These are phyloP conservation scores for Ashinkailepas kermadecensis DNA, from an alignment of 2,888 invertebrate species.

Conservation along the genomic window DNA sequence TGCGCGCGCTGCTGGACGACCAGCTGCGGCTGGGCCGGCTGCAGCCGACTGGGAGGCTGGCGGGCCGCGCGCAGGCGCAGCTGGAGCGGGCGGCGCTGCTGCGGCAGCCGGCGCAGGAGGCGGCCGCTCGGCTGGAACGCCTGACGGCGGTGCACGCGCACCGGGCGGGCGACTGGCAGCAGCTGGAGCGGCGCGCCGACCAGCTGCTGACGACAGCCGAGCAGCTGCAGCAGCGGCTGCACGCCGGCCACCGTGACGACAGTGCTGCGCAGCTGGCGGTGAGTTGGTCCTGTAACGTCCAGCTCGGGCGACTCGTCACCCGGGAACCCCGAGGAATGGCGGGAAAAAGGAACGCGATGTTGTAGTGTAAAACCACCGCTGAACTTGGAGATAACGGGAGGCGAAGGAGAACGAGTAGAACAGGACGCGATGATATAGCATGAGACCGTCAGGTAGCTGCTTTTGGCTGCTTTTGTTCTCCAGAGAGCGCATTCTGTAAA, in stretches of 20 bases:
- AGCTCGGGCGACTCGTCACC: no score
- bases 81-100: constrained; percentile 26
- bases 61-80: constrained; percentile 74
- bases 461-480: no score
- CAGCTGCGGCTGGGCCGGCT: constrained; percentile 63
- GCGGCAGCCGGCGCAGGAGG: background rate
- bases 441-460: no score
- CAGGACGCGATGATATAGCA: no score
- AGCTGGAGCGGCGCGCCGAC: constrained; percentile 92
- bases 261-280: background rate
- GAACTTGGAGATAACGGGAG: no score
- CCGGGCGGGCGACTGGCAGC: constrained; percentile 91
- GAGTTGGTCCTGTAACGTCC: background rate
- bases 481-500: no score
- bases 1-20: constrained; percentile 91
- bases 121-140: constrained; percentile 64
- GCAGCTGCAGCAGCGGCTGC: background rate
- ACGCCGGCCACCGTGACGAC: background rate
- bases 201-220: background rate
- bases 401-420: no score
- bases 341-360: no score
- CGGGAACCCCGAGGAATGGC: no score
- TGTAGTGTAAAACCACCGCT: no score
- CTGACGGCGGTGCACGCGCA: constrained; percentile 77
- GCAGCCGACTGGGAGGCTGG: constrained; percentile 85